Base-by-base conservation (phyloP, 1,140 invertebrate species). In the Bombus fervidus region DNA sequence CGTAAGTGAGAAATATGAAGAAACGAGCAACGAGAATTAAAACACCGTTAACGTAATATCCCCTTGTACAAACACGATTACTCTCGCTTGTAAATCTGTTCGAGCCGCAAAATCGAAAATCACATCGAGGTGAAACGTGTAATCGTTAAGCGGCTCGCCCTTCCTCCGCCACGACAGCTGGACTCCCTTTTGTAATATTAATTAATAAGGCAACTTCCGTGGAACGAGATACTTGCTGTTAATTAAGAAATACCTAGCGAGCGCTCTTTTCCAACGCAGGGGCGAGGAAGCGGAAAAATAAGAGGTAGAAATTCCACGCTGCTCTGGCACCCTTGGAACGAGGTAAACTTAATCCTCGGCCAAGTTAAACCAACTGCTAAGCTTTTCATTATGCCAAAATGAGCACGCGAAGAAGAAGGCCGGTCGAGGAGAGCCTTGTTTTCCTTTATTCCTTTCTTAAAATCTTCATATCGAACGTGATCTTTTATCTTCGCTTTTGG, bases 231-330 rank as follows among this genome's bases (percentile, higher is more conserved):
- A 90, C 90, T 92, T 92, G 87, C 86, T 79, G 74, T 86, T 92
- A 92, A 92, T 92, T 92, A 92, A 87, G 88, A 92, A 92, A 92
- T 92, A 92, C 91, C 91, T 91, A 86, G 68, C 77, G 82, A 69
- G 86, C 87, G 82, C 81, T 90, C 81, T 89, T 86, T 87, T 83
- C 81, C 85, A 81, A 85, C 78, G 69, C 71, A 72, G 78, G 80
- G 85, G 88, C 82, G 90, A 87, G 77, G 87, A 86, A 83, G 83
- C 90, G 89, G 89, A 89, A 92, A 92, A 92, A 90, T 91, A 91
- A 91, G 87, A 90, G 86, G 85, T 86, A 86, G 88, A 92, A 92
- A 92, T 92, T 92, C 91, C 89, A 85, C 71, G 84, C 81, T 85
- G 82, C 89, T 90, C 83, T 76, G 86, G 83, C 91, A 84, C 85